Evolutionary conservation across 2,888 invertebrate genomes (phyloP).

Genomic region (Cataglyphis livida): DNA sequence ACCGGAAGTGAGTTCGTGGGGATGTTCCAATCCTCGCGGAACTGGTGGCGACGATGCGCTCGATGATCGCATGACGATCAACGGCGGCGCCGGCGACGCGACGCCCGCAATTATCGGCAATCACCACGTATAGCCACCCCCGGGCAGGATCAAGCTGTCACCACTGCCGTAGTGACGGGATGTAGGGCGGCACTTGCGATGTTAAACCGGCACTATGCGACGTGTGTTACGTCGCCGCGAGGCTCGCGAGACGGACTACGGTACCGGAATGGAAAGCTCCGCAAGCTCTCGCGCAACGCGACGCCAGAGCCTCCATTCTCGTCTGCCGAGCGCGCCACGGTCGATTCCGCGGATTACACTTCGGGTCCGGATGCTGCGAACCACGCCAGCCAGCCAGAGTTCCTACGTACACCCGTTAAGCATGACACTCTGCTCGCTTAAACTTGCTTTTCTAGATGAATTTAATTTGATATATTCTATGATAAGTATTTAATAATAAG

Average conservation of each 20-base stretch:
- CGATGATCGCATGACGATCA: neutral
- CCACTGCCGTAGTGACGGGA: conserved; percentile 27
- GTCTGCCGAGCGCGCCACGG: conserved; percentile 75
- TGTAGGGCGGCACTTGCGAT: conserved; percentile 33
- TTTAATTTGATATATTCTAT: neutral
- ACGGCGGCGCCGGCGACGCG: neutral
- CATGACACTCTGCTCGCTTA: conserved; percentile 6
- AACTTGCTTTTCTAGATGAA: neutral
- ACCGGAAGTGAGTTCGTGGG: conserved; percentile 20
- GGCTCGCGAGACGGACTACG: conserved; percentile 83
- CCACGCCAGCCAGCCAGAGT: conserved; percentile 3
- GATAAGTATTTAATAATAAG: neutral
- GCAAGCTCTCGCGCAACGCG: conserved; percentile 78
- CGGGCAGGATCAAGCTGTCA: neutral
- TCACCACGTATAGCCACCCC: neutral
- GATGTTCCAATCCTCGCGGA: conserved; percentile 3
- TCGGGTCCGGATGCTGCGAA: conserved; percentile 29
- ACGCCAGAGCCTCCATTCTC: conserved; percentile 79
- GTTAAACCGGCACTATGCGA: conserved; percentile 60
- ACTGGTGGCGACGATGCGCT: conserved; percentile 4
- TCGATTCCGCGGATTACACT: conserved; percentile 81
- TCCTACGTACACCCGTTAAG: neutral
- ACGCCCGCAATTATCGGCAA: conserved; percentile 14
- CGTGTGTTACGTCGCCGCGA: conserved; percentile 76
- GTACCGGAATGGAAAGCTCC: conserved; percentile 81